These are phyloP conservation scores for Miniopterus natalensis DNA, from an alignment of 2,113 vertebrate species.

Conservation along the genomic window DNA sequence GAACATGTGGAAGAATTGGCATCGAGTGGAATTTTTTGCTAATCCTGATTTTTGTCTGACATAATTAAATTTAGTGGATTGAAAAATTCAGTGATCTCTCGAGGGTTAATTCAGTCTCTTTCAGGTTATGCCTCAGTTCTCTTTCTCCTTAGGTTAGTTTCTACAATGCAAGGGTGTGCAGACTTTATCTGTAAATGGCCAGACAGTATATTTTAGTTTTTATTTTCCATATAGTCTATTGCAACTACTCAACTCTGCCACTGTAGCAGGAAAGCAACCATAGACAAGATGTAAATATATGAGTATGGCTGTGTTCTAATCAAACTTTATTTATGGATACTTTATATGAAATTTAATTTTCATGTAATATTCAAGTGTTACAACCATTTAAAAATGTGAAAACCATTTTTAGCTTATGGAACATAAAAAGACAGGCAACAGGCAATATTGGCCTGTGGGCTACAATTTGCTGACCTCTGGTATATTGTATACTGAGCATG, in stretches of 20 bases:
- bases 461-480: not conserved
- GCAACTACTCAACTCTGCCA: not conserved
- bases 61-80: not conserved
- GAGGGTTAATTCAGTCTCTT: not conserved
- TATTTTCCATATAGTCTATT: not conserved
- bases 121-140: not conserved
- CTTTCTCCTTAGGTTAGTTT: slow-evolving; percentile 20
- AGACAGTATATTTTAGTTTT: not conserved
- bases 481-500: not conserved
- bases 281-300: not conserved
- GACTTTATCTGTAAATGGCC: not conserved
- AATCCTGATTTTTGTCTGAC: not conserved
- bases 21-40: not conserved
- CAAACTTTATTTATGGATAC: not conserved
- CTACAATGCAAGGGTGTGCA: not conserved
- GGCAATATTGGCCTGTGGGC: too few species aligned
- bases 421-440: not conserved
- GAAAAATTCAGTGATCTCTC: not conserved
- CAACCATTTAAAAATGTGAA: slow-evolving; percentile 14
- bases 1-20: not conserved
- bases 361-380: not conserved
- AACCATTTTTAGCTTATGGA: not conserved
- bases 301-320: not conserved
- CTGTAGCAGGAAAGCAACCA: not conserved
- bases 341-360: not conserved